phyloP scores from a whole-genome alignment of 2,113 vertebrate species.

The Coregonus clupeaformis region DNA sequence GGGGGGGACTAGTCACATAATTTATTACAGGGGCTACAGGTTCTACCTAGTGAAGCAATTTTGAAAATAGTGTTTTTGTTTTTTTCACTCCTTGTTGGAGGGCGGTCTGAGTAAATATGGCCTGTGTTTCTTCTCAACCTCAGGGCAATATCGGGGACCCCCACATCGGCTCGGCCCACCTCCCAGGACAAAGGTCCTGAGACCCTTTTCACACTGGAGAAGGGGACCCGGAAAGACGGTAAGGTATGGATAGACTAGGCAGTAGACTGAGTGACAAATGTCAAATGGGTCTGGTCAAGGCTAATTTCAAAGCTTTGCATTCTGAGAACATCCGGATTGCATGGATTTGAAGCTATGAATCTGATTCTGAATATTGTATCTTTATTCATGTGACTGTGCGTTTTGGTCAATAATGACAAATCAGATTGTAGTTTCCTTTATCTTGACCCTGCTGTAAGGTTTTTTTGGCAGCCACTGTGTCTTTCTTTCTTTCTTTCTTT shows the following conservation, averaged over 20 bases:
- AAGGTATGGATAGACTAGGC: no score
- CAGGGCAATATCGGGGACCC: conserved; percentile 62
- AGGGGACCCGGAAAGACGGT: no score
- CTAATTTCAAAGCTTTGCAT: no score
- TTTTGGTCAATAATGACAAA: no score
- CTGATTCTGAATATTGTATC: neutral
- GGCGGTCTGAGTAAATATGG: conserved; percentile 75
- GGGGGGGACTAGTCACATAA: conserved; percentile 76
- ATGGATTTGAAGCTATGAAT: neutral
- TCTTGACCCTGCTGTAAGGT: no score
- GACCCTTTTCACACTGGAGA: no score
- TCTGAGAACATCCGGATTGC: no score
- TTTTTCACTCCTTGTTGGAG: conserved; percentile 38
- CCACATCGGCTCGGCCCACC: neutral
- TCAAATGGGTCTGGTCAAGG: no score
- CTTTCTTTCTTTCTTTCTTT: neutral
- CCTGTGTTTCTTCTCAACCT: conserved; percentile 73
- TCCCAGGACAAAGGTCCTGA: neutral
- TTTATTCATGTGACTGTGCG: neutral
- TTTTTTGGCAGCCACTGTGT: no score
- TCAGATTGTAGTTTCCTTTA: no score
- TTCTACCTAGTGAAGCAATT: conserved; percentile 74
- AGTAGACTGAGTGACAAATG: no score
- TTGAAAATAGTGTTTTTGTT: conserved; percentile 54
- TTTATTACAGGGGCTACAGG: conserved; percentile 69